These are phyloP conservation scores for Corbicula japonica DNA, from an alignment of 2,888 invertebrate species.

Conservation along the genomic window DNA sequence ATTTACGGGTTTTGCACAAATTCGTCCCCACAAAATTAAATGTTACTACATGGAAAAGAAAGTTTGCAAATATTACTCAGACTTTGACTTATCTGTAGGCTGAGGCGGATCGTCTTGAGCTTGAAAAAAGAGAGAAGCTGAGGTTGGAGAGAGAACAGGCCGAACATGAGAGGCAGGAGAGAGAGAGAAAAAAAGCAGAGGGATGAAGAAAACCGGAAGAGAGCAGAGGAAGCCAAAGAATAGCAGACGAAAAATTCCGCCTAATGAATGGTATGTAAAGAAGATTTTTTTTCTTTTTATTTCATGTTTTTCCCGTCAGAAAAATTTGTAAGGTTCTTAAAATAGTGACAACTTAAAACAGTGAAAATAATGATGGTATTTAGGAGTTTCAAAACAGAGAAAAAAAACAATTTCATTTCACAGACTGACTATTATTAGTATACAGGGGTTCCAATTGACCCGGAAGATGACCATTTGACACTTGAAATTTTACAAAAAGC, in stretches of 20 bases:
- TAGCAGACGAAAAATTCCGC: constrained; percentile 73
- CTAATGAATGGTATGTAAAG: constrained; percentile 72
- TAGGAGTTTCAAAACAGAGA: no score
- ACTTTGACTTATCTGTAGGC: constrained; percentile 44
- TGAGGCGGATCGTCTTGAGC: constrained; percentile 51
- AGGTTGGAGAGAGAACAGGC: constrained; percentile 51
- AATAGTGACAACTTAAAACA: constrained; percentile 3
- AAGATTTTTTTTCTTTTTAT: background rate
- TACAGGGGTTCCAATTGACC: no score
- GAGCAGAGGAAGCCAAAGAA: constrained; percentile 67
- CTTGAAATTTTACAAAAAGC: no score
- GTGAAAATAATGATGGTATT: background rate
- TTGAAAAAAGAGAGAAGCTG: constrained; percentile 55
- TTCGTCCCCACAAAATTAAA: no score
- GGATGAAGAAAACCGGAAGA: constrained; percentile 62
- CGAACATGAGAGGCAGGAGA: constrained; percentile 61
- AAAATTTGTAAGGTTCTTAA: background rate
- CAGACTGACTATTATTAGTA: no score
- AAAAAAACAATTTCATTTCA: no score
- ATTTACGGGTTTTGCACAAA: no score
- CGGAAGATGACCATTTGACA: no score
- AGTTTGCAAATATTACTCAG: no score
- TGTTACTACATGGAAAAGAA: no score
- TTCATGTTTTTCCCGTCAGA: background rate
- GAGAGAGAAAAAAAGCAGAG: constrained; percentile 61